Evolutionary conservation across 2,888 invertebrate species (phyloP).

Genomic region (Xanthostigma xanthostigma): DNA sequence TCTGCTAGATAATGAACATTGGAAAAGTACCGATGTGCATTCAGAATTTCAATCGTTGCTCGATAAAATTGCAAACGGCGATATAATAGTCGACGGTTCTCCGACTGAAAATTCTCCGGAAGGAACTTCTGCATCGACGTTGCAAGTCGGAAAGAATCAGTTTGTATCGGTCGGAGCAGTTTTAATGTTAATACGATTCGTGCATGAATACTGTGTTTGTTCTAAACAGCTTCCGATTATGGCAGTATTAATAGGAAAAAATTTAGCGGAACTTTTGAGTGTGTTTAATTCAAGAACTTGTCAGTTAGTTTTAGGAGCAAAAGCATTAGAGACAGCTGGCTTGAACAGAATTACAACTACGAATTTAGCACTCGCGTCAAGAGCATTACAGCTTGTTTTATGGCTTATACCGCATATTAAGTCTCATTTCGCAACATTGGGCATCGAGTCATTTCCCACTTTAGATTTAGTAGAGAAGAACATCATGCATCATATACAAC

Average conservation of each 20-base stretch:
- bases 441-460: conserved; percentile 23
- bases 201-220: conserved; percentile 82
- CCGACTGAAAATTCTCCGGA: conserved; percentile 19
- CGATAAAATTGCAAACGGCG: conserved; percentile 42
- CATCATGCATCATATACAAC: conserved; percentile 76
- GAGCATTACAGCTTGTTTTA: conserved; percentile 66
- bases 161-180: conserved; percentile 70
- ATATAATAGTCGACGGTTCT: conserved; percentile 22
- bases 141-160: conserved; percentile 32
- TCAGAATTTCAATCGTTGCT: conserved; percentile 76
- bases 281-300: conserved; percentile 80
- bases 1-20: conserved; percentile 78
- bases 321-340: conserved; percentile 88
- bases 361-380: conserved; percentile 75
- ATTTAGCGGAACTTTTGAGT: conserved; percentile 77
- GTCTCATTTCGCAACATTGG: conserved; percentile 44
- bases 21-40: conserved; percentile 88
- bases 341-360: conserved; percentile 88
- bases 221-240: conserved; percentile 63
- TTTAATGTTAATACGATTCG: conserved; percentile 73
- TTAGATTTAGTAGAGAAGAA: conserved; percentile 64
- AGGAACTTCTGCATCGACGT: conserved; percentile 18
- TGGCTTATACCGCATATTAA: conserved; percentile 64
- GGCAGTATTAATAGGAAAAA: conserved; percentile 64
- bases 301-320: conserved; percentile 90